Conservation (phyloP, 2,113 vertebrate genomes). For the Phainopepla nitens region DNA sequence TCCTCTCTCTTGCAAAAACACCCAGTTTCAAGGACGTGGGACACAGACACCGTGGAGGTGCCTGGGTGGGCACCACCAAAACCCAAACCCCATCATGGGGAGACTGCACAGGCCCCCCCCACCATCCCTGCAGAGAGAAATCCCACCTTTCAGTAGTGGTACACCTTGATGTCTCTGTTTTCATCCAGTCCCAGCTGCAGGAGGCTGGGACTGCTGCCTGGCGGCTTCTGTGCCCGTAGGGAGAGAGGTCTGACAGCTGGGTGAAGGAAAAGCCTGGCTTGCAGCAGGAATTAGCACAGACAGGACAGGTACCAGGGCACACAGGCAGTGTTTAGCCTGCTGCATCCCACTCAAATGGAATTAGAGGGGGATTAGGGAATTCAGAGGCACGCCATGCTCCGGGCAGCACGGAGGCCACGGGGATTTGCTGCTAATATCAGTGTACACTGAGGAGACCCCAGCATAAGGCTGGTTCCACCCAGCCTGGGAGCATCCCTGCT, state of each 20-base stretch:
- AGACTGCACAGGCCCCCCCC: rapidly evolving
- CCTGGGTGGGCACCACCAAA: not conserved
- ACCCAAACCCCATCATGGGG: rapidly evolving
- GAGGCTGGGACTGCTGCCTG: slow-evolving; percentile 54
- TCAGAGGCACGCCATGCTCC: not conserved
- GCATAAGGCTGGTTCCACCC: not conserved
- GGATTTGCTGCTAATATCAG: not conserved
- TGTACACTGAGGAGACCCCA: not conserved
- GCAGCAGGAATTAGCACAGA: not conserved
- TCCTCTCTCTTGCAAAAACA: not conserved
- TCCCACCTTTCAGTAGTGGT: slow-evolving; percentile 71
- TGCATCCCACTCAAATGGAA: not conserved
- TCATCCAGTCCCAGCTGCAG: slow-evolving; percentile 87
- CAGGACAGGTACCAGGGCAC: not conserved
- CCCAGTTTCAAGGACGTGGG: not conserved
- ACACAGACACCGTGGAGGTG: not conserved
- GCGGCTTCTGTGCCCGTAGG: slow-evolving; percentile 39
- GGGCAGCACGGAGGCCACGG: not conserved
- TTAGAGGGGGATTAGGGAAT: not conserved
- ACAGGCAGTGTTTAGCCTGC: not conserved
- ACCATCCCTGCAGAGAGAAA: not conserved
- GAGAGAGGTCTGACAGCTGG: slow-evolving; percentile 74
- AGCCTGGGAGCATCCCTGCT: not conserved
- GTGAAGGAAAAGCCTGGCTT: slow-evolving; percentile 74
- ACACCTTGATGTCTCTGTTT: slow-evolving; percentile 83